These are phyloP conservation scores for Pantala flavescens DNA, from an alignment of 1,140 invertebrate genomes.

Conservation along the genomic window DNA sequence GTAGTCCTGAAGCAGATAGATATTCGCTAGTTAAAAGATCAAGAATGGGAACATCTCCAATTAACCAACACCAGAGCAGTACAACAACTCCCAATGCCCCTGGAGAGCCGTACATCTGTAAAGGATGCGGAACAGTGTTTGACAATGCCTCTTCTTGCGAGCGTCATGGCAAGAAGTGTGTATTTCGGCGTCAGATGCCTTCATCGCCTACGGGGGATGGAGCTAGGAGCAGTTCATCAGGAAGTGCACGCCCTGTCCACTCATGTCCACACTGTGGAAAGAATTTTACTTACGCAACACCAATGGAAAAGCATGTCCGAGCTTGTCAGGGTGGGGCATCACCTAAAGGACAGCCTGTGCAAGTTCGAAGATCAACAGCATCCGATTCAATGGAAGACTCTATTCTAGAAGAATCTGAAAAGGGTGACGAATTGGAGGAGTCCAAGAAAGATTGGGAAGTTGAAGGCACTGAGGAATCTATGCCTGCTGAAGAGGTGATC, in stretches of 20 bases:
- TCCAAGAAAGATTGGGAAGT: not conserved
- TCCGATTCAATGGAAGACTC: not conserved
- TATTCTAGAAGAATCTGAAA: not conserved
- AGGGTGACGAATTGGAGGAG: not conserved
- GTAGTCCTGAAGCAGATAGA: not conserved
- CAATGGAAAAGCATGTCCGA: slow-evolving; percentile 14
- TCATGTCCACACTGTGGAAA: slow-evolving; percentile 14
- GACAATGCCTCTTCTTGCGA: slow-evolving; percentile 15
- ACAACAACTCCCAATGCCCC: not conserved
- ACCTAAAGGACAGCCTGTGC: not conserved
- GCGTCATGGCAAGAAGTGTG: slow-evolving; percentile 17
- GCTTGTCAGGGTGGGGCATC: not conserved
- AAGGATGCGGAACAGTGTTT: slow-evolving; percentile 15
- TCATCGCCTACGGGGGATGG: not conserved
- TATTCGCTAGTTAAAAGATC: not conserved
- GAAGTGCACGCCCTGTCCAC: not conserved
- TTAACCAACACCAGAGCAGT: not conserved
- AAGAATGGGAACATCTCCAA: not conserved
- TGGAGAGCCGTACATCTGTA: slow-evolving; percentile 8
- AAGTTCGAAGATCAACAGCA: not conserved
- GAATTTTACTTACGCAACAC: slow-evolving; percentile 10
- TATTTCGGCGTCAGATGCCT: not conserved
- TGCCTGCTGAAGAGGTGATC: not conserved
- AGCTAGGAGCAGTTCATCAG: not conserved
- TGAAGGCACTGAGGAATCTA: not conserved